These are phyloP conservation scores for Aricia artaxerxes DNA, from an alignment of 2,888 invertebrate species.

Conservation along the genomic window DNA sequence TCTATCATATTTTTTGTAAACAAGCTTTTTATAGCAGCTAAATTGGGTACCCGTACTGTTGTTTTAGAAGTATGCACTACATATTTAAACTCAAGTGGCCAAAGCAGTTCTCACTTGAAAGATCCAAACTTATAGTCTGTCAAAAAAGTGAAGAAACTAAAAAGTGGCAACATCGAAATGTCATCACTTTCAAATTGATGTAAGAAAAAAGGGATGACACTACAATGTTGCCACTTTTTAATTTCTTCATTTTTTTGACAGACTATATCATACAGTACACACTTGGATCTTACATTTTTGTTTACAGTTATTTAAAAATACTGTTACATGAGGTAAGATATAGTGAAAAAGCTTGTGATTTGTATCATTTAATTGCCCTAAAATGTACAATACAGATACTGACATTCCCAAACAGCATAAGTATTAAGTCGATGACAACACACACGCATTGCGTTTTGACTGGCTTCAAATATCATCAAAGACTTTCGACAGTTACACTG, in stretches of 20 bases:
- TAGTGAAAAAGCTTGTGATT: slow-evolving; percentile 55
- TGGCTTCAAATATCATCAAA: slow-evolving; percentile 69
- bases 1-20: too few species aligned
- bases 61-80: too few species aligned
- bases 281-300: not conserved
- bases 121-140: not conserved
- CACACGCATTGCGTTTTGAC: slow-evolving; percentile 69
- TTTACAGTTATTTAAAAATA: slow-evolving; percentile 21
- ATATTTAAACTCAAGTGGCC: not conserved
- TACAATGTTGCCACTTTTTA: too few species aligned
- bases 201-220: too few species aligned
- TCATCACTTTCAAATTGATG: too few species aligned
- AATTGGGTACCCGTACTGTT: too few species aligned
- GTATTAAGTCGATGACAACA: slow-evolving; percentile 68
- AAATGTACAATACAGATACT: slow-evolving; percentile 77
- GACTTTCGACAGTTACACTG: slow-evolving; percentile 55
- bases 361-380: slow-evolving; percentile 78
- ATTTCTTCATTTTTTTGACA: too few species aligned
- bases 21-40: too few species aligned
- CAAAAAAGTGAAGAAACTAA: too few species aligned
- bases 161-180: too few species aligned
- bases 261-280: too few species aligned
- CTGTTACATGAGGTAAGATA: slow-evolving; percentile 25
- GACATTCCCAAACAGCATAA: slow-evolving; percentile 70
- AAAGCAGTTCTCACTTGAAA: not conserved